Base-by-base conservation (phyloP, 1,140 invertebrate species). In the Drosophila repleta region DNA sequence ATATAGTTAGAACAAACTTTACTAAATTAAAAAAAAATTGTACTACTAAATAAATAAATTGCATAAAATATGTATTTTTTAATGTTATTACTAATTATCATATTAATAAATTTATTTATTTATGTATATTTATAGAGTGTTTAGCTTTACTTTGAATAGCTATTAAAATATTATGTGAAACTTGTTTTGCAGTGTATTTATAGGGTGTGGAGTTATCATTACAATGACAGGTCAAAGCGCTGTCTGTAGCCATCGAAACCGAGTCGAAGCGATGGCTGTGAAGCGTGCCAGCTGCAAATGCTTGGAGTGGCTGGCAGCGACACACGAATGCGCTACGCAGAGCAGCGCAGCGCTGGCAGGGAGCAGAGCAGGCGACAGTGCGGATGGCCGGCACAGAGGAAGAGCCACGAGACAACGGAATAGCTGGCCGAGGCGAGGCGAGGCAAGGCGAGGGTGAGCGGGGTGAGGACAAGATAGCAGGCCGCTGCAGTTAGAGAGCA, bases 251-350 rank as follows among this genome's bases (percentile, higher is more conserved):
- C 48, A 32, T 32, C 37, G 17, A 73, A 66, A 81, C 75, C 32
- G 32, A 35, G 18, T 43, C 71, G 78, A 92, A 93, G 64, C 79
- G 75, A 82, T 82, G 74, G 55, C 53, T 83, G 83, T 66, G 82
- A 88, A 87, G 83, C 83, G 83, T 88, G 83, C 83, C 83, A 87
- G 83, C 83, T 87, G 83, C 83, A 83, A 87, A 76, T 78, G 75
- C 24, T 29, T 13, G 24, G 10, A 43, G 2, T 6, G 4, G 15
- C 45, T n/a, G 32, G 26, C 43, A 39, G 1, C 1, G 0, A 29
- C 49, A 17, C 0, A 1, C 11, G 0, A 53, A 87, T 66, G 10
- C 56, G 51, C 82, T 87, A 52, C 67, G 3, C 5, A 6, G 1
- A 6, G 20, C 4, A 6, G 1, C 8, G 20, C 4, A 18, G 10